Evolutionary conservation across 1,140 invertebrate species (phyloP), one percentile per base, ranked within the genome.

Genomic region (Lucilia sericata): DNA sequence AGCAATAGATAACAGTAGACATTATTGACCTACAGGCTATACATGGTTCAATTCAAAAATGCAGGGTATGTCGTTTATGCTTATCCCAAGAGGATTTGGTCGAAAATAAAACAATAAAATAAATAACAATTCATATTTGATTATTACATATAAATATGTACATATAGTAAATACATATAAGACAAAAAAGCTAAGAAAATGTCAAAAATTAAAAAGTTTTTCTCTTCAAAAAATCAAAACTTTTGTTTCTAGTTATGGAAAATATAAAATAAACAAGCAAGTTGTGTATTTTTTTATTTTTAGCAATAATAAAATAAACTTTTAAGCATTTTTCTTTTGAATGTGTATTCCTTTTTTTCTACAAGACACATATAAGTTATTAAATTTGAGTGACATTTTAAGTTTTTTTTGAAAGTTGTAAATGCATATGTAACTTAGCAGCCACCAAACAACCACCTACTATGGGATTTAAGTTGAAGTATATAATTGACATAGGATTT

Each of bases 301-400:
- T 55, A 55, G 17, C 51, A 55, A 55, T 55, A 55, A 55, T 10
- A 55, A 55, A 55, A 55, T 55, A 70, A 70, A 21, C 60, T 70
- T 70, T 60, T 17, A 17, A 14, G 13, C 51, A 60, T n/a, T 60
- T 70, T 70, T 70, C 19, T 19, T 21, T 30, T 30, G 25, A 30
- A 30, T 30, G 25, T 30, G 25, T 30, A 30, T 30, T 30, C 25
- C 25, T 30, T 7, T 19, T 70, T 21, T 70, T 25, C 12, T 70
- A 70, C 65, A 70, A 70, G 65, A 21, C 65, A 70, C 8, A 21
- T 70, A 70, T n/a, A 70, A 70, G 21, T 70, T 70, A 12, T 70
- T 70, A 70, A 70, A 70, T 70, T 70, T 70, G 65, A 70, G 65
- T 70, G 65, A 70, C 65, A 70, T 70, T 70, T 70, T 70, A 70